Percentiles rank a stretch among this genome's conserved stretches.
phyloP scores from a whole-genome alignment of 2,797 vertebrate genomes.

The Leptoclinus maculatus region DNA sequence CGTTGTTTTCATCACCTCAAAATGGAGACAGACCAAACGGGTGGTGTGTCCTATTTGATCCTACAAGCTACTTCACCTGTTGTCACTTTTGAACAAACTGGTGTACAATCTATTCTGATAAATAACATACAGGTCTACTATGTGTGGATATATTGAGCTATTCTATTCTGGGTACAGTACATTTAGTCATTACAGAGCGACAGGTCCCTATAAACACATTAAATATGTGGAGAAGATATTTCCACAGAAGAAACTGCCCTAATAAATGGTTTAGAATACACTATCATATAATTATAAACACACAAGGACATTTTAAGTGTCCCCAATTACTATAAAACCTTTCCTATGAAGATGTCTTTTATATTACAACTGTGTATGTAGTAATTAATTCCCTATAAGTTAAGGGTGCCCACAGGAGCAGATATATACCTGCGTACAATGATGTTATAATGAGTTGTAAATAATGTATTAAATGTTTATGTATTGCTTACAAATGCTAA shows the following conservation, averaged over 20 bases:
- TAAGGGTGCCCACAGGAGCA: not conserved
- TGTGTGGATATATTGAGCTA: no score
- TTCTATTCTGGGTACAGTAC: no score
- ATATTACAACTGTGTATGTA: not conserved
- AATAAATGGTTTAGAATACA: not conserved
- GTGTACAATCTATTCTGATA: not conserved
- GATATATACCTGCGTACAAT: not conserved
- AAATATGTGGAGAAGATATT: no score
- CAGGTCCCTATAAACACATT: no score
- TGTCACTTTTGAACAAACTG: not conserved
- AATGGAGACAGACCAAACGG: not conserved
- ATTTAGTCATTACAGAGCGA: no score
- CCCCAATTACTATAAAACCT: not conserved
- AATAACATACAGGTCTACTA: no score
- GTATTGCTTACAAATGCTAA: not conserved
- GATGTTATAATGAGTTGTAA: not conserved
- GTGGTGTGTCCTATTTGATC: not conserved
- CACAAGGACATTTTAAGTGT: not conserved
- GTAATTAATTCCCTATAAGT: not conserved
- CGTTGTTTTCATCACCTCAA: not conserved
- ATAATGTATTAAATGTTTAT: not conserved
- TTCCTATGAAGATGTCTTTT: not conserved
- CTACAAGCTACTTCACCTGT: not conserved
- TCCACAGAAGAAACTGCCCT: no score
- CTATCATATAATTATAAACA: not conserved